A percentile compares a stretch with the other conserved stretches of the same genome.
Conservation (phyloP, 2,888 invertebrate species). For the Halictus ligatus region DNA sequence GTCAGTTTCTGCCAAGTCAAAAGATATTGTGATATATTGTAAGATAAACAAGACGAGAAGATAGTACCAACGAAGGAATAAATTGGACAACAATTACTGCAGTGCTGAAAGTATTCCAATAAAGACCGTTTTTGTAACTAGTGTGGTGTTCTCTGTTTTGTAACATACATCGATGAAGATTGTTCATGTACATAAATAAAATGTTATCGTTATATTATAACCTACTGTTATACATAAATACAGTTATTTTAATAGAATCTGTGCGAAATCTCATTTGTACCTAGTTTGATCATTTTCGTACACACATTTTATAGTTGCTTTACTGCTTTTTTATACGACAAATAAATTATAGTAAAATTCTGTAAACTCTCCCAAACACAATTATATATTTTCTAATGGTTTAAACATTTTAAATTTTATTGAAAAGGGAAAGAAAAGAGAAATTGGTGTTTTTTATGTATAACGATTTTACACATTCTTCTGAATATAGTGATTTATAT, state of each 20-base stretch:
- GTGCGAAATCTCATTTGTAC: neutral
- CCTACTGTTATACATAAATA: conserved; percentile 45
- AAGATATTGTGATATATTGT: conserved; percentile 24
- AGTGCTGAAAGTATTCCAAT: neutral
- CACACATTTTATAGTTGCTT: neutral
- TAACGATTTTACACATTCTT: too few relatives aligned
- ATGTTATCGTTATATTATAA: conserved; percentile 38
- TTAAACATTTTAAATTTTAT: neutral
- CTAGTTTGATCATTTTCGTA: neutral
- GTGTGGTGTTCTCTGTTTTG: conserved; percentile 22
- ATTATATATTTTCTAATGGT: neutral
- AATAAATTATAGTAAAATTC: neutral
- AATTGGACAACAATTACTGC: neutral
- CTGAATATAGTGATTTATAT: neutral
- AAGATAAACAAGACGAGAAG: neutral
- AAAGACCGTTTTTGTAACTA: conserved; percentile 34
- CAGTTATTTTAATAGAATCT: conserved; percentile 50
- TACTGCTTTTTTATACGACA: neutral
- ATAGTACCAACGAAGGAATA: neutral
- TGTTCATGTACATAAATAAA: conserved; percentile 39
- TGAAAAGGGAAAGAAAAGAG: neutral
- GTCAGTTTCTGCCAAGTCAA: neutral
- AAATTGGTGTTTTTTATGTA: too few relatives aligned
- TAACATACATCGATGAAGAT: conserved; percentile 7
- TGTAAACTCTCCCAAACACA: neutral